A percentile compares a stretch with the other conserved stretches of the same genome.
These are phyloP conservation scores for Archilochus colubris DNA, from an alignment of 2,113 vertebrate species.

Conservation along the genomic window DNA sequence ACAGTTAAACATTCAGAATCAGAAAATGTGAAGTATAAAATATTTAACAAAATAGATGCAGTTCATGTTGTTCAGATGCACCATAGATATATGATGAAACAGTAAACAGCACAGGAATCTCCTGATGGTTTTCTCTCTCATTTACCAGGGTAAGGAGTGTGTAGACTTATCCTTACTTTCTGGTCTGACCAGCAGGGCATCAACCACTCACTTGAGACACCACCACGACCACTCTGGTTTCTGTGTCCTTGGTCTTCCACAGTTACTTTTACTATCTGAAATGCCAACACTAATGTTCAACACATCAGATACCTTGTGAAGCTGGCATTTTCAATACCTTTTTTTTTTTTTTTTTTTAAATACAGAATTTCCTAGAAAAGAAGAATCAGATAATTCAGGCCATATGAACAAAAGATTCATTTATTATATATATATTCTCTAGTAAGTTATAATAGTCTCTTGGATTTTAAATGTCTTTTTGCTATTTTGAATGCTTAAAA, in stretches of 20 bases:
- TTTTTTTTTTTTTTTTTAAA: not conserved
- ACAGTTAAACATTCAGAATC: conserved; percentile 68
- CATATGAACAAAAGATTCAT: conserved; percentile 80
- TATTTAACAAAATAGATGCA: conserved; percentile 70
- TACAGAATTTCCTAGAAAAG: conserved; percentile 70
- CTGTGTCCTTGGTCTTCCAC: not conserved
- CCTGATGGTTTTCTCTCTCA: not conserved
- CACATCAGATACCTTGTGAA: conserved; percentile 17
- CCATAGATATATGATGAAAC: conserved; percentile 58
- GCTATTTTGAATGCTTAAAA: conserved; percentile 84
- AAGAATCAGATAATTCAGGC: conserved; percentile 75
- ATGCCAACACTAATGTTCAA: not conserved
- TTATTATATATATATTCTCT: conserved; percentile 83
- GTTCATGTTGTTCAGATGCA: conserved; percentile 59
- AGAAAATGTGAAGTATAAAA: conserved; percentile 70
- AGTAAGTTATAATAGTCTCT: conserved; percentile 81
- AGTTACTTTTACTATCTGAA: not conserved
- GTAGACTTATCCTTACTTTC: not conserved
- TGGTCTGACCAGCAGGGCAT: not conserved
- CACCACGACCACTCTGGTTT: not conserved
- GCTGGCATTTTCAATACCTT: not conserved
- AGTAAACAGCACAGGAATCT: conserved; percentile 52
- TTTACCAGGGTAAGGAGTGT: not conserved
- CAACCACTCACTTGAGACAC: not conserved
- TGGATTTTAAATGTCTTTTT: conserved; percentile 81